Evolutionary conservation across 2,113 vertebrate species (phyloP).

Genomic region (Monarcha castaneiventris): DNA sequence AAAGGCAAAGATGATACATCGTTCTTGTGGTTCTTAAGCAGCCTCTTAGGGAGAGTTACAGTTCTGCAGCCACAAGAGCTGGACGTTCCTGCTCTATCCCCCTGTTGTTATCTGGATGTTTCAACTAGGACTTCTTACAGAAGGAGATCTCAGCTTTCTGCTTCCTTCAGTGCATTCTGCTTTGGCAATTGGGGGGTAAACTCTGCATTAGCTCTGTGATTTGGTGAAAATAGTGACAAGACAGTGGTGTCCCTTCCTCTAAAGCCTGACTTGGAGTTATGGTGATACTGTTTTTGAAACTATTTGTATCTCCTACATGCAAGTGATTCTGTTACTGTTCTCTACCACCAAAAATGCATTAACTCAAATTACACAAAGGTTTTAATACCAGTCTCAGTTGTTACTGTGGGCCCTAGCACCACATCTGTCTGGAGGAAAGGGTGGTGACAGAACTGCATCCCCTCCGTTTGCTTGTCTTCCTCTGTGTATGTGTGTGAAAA

Average conservation of each 20-base stretch:
- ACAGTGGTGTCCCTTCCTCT: not conserved
- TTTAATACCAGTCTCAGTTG: not conserved
- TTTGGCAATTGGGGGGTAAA: not conserved
- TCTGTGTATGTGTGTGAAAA: not conserved
- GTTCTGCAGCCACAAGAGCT: not conserved
- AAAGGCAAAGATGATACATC: not conserved
- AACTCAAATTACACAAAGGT: not conserved
- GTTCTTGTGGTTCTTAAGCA: not conserved
- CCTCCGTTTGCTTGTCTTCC: not conserved
- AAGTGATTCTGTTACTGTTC: not conserved
- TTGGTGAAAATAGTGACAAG: not conserved
- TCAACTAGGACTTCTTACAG: not conserved
- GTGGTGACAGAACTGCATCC: not conserved
- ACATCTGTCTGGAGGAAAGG: not conserved
- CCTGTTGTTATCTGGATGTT: not conserved
- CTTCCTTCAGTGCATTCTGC: not conserved
- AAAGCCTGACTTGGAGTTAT: not conserved
- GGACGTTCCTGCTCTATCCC: not conserved
- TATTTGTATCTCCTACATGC: not conserved
- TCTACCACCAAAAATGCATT: not conserved
- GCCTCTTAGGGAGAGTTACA: not conserved
- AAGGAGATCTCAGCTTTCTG: not conserved
- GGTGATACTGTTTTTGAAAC: not conserved
- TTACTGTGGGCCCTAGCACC: not conserved
- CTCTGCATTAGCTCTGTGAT: not conserved